Base-by-base conservation (phyloP, 2,797 vertebrate species). In the Micromesistius poutassou region DNA sequence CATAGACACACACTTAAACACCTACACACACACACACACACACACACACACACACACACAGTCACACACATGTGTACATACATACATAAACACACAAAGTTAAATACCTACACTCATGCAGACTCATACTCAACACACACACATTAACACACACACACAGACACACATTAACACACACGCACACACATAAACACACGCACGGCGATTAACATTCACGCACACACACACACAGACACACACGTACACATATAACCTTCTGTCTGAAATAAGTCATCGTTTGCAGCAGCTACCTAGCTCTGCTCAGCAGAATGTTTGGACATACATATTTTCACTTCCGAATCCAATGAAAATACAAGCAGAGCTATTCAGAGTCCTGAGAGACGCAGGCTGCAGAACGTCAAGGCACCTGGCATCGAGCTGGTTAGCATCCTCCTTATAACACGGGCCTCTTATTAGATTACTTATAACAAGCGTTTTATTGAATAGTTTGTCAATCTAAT, bases 401-500 rank as follows among this genome's bases (percentile, higher is more conserved):
- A 0, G 25, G 70, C 70, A 33, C 70, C 28, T 71, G 70, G 70
- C 62, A 68, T 68, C 3, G 16, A 71, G 30, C 70, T 31, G 74
- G 73, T 86, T 87, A 86, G 75, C 78, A 79, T 84, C 78, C 82
- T 82, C 75, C 85, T 82, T 83, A 82, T 80, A 33, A 30, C 83
- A 77, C 79, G 70, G 82, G 82, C 82, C 79, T 87, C 81, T 89
- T 86, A 91, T 93, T 91, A 88, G 85, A 92, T 92, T 90, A 91
- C 42, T 82, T 87, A 81, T 87, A 91, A 92, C 89, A 90, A 86
- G 84, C 77, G 13, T 86, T 89, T 86, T 91, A 92, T 92, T 91
- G 89, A 91, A 90, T 89, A 88, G 89, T 89, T 90, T 90, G 90
- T 88, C 89, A 91, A 86, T 90, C 84, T 86, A 92, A 89, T 91